Conservation (phyloP, 2,888 invertebrate species). For the Coenonympha glycerion region DNA sequence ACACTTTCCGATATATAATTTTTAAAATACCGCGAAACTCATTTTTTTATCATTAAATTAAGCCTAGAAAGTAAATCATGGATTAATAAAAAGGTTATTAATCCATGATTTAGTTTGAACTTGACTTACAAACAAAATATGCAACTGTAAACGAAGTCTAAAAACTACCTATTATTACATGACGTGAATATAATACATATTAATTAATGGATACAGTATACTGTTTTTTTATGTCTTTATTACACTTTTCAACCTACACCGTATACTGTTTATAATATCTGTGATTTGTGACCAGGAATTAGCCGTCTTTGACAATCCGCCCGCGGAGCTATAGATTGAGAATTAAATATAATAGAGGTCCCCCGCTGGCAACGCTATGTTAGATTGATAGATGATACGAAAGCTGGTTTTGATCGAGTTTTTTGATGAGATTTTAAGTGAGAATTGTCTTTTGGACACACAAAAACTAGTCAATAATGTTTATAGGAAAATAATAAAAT, state of each 20-base stretch:
- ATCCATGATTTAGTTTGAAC: too few relatives aligned
- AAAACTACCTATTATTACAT: too few relatives aligned
- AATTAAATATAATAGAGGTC: conserved; percentile 54
- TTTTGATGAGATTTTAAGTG: conserved; percentile 57
- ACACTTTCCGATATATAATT: too few relatives aligned
- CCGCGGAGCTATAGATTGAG: conserved; percentile 28
- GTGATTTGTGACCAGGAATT: conserved; percentile 24
- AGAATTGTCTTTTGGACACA: conserved; percentile 51
- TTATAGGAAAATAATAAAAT: conserved; percentile 11
- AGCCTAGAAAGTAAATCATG: too few relatives aligned
- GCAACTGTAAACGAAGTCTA: too few relatives aligned
- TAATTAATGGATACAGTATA: not conserved
- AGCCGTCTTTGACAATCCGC: conserved; percentile 31
- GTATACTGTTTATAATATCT: conserved; percentile 34
- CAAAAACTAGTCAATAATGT: conserved; percentile 14
- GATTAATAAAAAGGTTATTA: too few relatives aligned
- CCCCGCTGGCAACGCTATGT: conserved; percentile 58
- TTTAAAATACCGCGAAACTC: too few relatives aligned
- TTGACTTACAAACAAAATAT: too few relatives aligned
- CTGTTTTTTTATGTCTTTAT: not conserved
- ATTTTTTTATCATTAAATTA: too few relatives aligned
- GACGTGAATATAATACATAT: too few relatives aligned
- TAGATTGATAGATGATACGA: conserved; percentile 70
- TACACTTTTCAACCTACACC: conserved; percentile 7
- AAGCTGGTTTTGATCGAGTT: conserved; percentile 43